These are phyloP conservation scores for Mus caroli DNA, from an alignment of 2,797 vertebrate genomes.

Conservation along the genomic window DNA sequence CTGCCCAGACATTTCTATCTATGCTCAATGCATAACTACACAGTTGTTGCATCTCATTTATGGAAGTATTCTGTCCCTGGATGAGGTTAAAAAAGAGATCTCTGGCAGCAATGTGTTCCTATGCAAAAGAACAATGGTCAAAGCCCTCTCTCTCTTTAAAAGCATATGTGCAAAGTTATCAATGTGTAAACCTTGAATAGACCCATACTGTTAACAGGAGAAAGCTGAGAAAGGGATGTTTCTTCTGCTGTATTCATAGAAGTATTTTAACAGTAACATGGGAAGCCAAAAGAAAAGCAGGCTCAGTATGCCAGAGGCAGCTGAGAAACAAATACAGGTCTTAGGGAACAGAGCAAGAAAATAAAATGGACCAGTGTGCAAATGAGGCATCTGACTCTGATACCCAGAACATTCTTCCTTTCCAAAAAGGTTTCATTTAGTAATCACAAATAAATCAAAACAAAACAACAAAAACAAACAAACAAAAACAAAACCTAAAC, in stretches of 20 bases:
- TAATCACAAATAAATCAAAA: background rate
- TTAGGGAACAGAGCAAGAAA: background rate
- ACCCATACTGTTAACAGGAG: background rate
- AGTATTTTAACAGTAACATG: background rate
- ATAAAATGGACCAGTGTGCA: background rate
- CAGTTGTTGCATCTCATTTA: background rate
- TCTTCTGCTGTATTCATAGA: background rate
- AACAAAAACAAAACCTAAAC: background rate
- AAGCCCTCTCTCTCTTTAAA: background rate
- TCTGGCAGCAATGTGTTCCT: background rate
- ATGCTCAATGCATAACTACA: background rate
- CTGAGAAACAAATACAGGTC: background rate
- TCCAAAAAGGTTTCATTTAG: background rate
- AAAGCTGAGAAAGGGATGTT: background rate
- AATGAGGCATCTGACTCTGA: background rate
- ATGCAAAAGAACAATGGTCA: rapidly evolving
- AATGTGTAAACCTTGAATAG: background rate
- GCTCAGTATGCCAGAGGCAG: background rate
- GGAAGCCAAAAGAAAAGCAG: rapidly evolving
- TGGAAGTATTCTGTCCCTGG: background rate
- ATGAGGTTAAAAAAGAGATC: background rate
- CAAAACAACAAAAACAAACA: background rate
- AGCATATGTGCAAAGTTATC: background rate
- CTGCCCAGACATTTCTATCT: background rate
- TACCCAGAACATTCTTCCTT: background rate